Base-by-base conservation (phyloP, 2,113 vertebrate genomes). In the Vulpes vulpes region DNA sequence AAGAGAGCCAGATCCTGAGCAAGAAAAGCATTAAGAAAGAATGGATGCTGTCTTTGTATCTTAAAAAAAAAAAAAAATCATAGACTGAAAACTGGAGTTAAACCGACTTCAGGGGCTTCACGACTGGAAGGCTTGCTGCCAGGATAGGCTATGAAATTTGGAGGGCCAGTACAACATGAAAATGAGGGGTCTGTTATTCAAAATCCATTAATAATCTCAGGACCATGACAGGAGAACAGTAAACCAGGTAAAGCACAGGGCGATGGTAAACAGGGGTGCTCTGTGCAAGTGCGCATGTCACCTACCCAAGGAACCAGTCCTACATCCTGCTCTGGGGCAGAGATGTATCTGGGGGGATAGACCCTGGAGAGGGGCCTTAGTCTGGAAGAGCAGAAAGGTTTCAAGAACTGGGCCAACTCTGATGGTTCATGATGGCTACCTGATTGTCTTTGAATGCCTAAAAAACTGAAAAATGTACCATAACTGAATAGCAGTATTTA, bases 291-390 rank as follows among this genome's bases (percentile, higher is more conserved):
- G 11, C 15, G 4, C 22, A 1, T 15, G 59, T 49, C 60, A 8
- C 1, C 2, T 2, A 4, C 12, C 51, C 25, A 16, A 0, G 19
- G 19, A 57, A 43, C 2, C 10, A 32, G 10, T 53, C 6, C 67
- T 69, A 20, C 1, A 57, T 69, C 8, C 11, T 71, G 62, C 25
- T 73, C 62, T 49, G 80, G 8, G 11, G 4, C 60, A 67, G 2
- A 55, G 53, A 20, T 71, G 2, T 43, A 27, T 38, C 12, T 71
- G 32, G 67, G 67, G 32, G 9, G 51, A 11, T 65, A 4, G 27
- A 38, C n/a, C 30, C 80, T 12, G 10, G 19, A 43, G 35, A 43
- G 35, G 67, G 6, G 49, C 51, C 78, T 89, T 55, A 11, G 30
- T 55, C 59, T 59, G 23, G 30, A 38, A 78, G 22, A 60, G 27